Evolutionary conservation across 2,888 invertebrate genomes (phyloP), one percentile per base, ranked within the genome.

Genomic region (Euplexia lucipara): DNA sequence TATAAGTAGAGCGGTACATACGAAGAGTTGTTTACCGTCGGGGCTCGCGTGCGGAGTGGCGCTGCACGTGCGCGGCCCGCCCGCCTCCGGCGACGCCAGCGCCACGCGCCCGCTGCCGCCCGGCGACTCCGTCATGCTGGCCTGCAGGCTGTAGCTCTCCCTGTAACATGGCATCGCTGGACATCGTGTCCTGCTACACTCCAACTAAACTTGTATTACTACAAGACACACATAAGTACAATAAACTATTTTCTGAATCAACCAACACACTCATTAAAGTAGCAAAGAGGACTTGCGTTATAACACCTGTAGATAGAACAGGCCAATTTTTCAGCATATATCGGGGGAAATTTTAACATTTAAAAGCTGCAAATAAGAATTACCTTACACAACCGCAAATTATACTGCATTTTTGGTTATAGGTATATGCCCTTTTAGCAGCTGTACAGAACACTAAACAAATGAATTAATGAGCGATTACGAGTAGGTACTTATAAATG

Each of bases 71-170:
- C 90, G 87, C 53, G 79, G 86, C 3, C 22, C 65, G 1, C 61
- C 72, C 95, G 96, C 87, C 96, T 79, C 81, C 12, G 79, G 97
- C 0, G 97, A 97, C 7, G 97, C 97, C 32, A 97, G 90, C 8
- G 97, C 96, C 18, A 96, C 97, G 63, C 96, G 94, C 39, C 86
- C 74, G 56, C 48, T 70, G 16, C 88, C 91, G 84, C 95, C 90
- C 58, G 95, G 92, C n/a, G 96, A 96, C 70, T 96, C 96, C 73
- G 96, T 87, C 79, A 96, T 96, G 37, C 96, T 96, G 74, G 96
- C 93, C 74, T 97, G 96, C 76, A 97, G 95, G 86, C 96, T 96
- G 91, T 96, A 96, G 86, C 96, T 96, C 84, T 96, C 96, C 86
- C 95, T 95, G 89, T 44, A 73, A 75, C 65, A 58, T 8, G 9